A percentile compares a stretch with the other conserved stretches of the same genome.
phyloP scores from a whole-genome alignment of 2,113 vertebrate genomes.

The Microcebus ravelobensis region DNA sequence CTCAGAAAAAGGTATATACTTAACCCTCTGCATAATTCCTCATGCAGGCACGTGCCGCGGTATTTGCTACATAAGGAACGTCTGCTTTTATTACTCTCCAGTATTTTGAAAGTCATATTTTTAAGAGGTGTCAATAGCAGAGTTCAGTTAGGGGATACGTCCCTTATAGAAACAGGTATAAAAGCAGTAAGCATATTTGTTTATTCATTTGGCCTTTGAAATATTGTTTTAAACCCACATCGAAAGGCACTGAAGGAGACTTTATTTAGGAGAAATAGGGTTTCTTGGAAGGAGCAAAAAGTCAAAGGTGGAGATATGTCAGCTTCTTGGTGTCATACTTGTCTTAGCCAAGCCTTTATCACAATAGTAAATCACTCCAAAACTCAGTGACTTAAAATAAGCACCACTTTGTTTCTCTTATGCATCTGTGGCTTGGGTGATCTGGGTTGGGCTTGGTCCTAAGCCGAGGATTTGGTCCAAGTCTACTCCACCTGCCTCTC shows the following conservation, averaged over 20 bases:
- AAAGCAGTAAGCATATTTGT: not conserved
- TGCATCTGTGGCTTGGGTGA: not conserved
- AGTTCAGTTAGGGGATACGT: not conserved
- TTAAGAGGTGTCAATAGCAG: not conserved
- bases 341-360: not conserved
- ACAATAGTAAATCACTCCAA: not conserved
- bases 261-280: not conserved
- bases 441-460: not conserved
- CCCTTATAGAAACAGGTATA: not conserved
- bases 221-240: not conserved
- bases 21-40: not conserved
- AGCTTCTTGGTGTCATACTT: not conserved
- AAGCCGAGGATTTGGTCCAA: not conserved
- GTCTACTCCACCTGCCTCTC: not conserved
- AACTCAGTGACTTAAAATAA: not conserved
- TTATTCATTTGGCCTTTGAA: not conserved
- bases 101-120: not conserved
- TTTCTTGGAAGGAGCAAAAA: not conserved
- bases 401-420: not conserved
- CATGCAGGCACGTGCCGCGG: fast-evolving
- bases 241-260: not conserved
- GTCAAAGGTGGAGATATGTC: not conserved
- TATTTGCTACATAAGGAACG: fast-evolving
- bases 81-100: not conserved
- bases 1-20: conserved; percentile 89